Evolutionary conservation across 1,140 invertebrate species (phyloP).

Genomic region (Pantala flavescens): DNA sequence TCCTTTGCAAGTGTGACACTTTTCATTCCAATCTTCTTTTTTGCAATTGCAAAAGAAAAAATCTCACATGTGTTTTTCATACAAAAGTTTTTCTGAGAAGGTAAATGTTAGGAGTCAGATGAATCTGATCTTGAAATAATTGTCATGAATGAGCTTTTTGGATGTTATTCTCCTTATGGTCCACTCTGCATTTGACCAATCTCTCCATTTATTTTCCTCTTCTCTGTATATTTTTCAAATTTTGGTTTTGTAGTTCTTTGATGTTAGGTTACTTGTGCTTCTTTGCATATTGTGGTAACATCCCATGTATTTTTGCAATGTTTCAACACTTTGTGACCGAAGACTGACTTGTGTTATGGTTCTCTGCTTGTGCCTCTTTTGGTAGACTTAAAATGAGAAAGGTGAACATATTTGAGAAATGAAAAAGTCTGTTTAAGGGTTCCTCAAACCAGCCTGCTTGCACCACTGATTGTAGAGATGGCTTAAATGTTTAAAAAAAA

Average conservation of each 20-base stretch:
- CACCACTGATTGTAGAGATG: neutral
- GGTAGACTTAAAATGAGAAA: neutral
- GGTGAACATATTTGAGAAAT: neutral
- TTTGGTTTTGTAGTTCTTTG: neutral
- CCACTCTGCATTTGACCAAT: conserved; percentile 4
- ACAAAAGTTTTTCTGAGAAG: neutral
- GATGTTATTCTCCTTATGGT: neutral
- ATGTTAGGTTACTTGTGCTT: neutral
- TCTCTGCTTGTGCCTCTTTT: conserved; percentile 2
- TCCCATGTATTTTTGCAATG: conserved; percentile 9
- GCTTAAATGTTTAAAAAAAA: neutral
- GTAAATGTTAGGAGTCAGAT: neutral
- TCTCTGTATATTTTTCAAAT: neutral
- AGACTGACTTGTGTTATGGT: conserved; percentile 6
- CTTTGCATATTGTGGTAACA: neutral
- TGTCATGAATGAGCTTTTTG: neutral
- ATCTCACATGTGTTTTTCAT: neutral
- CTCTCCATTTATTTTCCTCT: neutral
- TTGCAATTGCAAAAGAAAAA: conserved; percentile 8
- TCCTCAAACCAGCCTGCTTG: neutral
- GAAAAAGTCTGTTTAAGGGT: conserved; percentile 3
- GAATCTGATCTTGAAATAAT: neutral
- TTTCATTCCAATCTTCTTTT: conserved; percentile 3
- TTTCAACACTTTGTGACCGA: neutral
- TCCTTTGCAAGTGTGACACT: conserved; percentile 4